These are phyloP conservation scores for Astyanax mexicanus DNA, from an alignment of 2,797 vertebrate species.

Conservation along the genomic window DNA sequence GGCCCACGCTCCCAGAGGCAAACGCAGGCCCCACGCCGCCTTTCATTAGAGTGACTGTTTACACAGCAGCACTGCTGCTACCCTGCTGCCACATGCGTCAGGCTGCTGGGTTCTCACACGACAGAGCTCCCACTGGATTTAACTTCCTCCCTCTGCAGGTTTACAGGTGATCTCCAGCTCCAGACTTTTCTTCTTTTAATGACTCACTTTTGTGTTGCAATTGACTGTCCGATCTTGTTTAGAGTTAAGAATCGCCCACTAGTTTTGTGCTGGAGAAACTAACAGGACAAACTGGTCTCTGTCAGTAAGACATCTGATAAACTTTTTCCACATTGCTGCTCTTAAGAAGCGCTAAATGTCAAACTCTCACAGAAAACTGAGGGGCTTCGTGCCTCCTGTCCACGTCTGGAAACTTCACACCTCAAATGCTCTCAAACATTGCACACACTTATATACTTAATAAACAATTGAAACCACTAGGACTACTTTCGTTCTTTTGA, in stretches of 20 bases:
- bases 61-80: conserved; percentile 2
- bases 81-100: not conserved
- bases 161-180: not conserved
- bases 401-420: not conserved
- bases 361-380: not conserved
- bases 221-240: not conserved
- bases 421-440: not conserved
- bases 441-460: not conserved
- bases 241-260: not conserved
- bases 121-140: not conserved
- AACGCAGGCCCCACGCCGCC: conserved; percentile 65
- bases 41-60: conserved; percentile 32
- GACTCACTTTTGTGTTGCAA: not conserved
- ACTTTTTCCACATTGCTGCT: not conserved
- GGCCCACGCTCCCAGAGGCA: conserved; percentile 69
- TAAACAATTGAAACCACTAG: no score
- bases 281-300: not conserved
- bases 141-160: not conserved
- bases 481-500: no score
- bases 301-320: not conserved
- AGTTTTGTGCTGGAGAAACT: not conserved
- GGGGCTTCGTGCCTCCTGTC: not conserved
- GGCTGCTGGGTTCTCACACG: conserved; percentile 10
- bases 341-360: not conserved
- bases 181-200: not conserved